A percentile compares a stretch with the other conserved stretches of the same genome.
Evolutionary conservation across 2,888 invertebrate genomes (phyloP).

Genomic region (Drosophila hamatofila): DNA sequence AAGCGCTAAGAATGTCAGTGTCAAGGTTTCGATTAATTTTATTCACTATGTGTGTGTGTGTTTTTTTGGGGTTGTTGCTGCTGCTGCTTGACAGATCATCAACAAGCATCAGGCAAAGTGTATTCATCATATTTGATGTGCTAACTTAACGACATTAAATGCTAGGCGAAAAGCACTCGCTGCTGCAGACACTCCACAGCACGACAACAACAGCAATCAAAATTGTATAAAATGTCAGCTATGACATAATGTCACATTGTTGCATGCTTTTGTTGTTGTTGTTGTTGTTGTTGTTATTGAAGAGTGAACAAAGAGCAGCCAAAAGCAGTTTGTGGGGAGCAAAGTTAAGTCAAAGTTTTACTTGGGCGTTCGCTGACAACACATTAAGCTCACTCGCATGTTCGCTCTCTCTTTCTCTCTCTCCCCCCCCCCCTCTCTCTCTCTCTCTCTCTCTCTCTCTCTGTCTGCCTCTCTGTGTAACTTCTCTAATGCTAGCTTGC

Average conservation of each 20-base stretch:
- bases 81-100: slow-evolving; percentile 19
- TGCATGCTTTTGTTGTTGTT: slow-evolving; percentile 38
- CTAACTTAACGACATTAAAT: slow-evolving; percentile 31
- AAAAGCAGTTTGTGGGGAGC: slow-evolving; percentile 9
- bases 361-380: slow-evolving; percentile 33
- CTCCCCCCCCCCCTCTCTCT: background rate
- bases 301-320: slow-evolving; percentile 20
- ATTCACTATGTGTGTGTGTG: background rate
- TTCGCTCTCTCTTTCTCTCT: background rate
- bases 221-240: slow-evolving; percentile 41
- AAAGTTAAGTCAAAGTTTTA: slow-evolving; percentile 35
- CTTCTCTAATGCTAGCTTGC: background rate
- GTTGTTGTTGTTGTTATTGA: slow-evolving; percentile 15
- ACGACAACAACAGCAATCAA: slow-evolving; percentile 28
- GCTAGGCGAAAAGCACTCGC: slow-evolving; percentile 22
- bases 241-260: slow-evolving; percentile 63
- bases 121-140: slow-evolving; percentile 50
- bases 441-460: background rate
- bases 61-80: background rate
- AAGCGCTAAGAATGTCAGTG: slow-evolving; percentile 21
- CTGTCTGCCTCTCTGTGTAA: background rate
- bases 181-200: slow-evolving; percentile 23
- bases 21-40: slow-evolving; percentile 23
- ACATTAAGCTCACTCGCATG: slow-evolving; percentile 24
- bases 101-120: slow-evolving; percentile 12